These are phyloP conservation scores for Falco peregrinus DNA, from an alignment of 2,797 vertebrate genomes.

Conservation along the genomic window DNA sequence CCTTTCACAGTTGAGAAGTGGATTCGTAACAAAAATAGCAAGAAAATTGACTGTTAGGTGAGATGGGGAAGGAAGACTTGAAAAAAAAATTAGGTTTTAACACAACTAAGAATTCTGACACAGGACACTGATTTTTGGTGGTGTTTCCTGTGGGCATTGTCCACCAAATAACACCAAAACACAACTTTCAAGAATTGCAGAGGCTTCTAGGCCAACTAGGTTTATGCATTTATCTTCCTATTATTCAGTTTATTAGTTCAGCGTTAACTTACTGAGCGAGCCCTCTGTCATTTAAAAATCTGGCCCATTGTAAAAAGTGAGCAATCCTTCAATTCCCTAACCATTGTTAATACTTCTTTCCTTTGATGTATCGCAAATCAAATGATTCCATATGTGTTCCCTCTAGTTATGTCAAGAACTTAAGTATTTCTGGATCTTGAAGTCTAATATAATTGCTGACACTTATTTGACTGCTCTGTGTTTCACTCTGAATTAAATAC, in stretches of 20 bases:
- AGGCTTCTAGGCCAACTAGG: not conserved
- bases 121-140: not conserved
- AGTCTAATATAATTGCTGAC: not conserved
- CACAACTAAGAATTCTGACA: not conserved
- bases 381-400: not conserved
- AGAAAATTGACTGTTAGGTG: not conserved
- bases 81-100: not conserved
- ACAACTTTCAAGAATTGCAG: not conserved
- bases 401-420: not conserved
- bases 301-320: not conserved
- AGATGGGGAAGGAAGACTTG: not conserved
- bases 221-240: slow-evolving; percentile 4
- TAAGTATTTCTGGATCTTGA: not conserved
- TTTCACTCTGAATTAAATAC: not conserved
- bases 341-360: not conserved
- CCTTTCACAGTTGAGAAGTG: not conserved
- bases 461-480: not conserved
- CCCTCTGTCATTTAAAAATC: not conserved
- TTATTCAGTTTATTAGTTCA: not conserved
- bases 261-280: not conserved
- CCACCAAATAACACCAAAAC: not conserved
- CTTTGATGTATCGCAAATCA: not conserved
- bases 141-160: not conserved
- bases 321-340: not conserved
- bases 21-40: not conserved